phyloP scores from a whole-genome alignment of 2,888 invertebrate species.

The Cataglyphis rosenhaueri region DNA sequence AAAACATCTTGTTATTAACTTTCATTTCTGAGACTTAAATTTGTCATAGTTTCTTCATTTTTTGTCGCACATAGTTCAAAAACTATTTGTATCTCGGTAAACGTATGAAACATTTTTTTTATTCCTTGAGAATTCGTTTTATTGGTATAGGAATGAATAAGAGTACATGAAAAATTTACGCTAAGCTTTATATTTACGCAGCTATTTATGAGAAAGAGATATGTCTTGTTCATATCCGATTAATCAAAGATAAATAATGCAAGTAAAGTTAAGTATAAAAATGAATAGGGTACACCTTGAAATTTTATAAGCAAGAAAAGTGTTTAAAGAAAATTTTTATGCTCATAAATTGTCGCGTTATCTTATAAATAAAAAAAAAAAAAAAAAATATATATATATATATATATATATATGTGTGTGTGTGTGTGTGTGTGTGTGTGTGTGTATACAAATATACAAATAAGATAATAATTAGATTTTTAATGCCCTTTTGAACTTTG shows the following conservation, averaged over 20 bases:
- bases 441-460: no score
- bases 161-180: neutral
- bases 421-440: no score
- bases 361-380: neutral
- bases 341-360: neutral
- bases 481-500: neutral
- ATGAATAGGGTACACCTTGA: neutral
- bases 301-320: conserved; percentile 19
- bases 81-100: neutral
- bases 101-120: neutral
- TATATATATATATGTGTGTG: no score
- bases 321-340: neutral
- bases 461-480: neutral
- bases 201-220: neutral
- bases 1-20: neutral
- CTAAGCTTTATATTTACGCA: neutral
- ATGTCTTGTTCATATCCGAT: neutral
- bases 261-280: neutral
- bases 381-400: neutral
- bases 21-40: neutral
- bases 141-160: neutral
- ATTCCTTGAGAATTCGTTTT: neutral
- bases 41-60: neutral
- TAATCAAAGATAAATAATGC: conserved; percentile 1
- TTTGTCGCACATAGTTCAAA: neutral